A percentile compares a stretch with the other conserved stretches of the same genome.
Evolutionary conservation across 2,113 vertebrate genomes (phyloP).

Genomic region (Lophotis ruficrista): DNA sequence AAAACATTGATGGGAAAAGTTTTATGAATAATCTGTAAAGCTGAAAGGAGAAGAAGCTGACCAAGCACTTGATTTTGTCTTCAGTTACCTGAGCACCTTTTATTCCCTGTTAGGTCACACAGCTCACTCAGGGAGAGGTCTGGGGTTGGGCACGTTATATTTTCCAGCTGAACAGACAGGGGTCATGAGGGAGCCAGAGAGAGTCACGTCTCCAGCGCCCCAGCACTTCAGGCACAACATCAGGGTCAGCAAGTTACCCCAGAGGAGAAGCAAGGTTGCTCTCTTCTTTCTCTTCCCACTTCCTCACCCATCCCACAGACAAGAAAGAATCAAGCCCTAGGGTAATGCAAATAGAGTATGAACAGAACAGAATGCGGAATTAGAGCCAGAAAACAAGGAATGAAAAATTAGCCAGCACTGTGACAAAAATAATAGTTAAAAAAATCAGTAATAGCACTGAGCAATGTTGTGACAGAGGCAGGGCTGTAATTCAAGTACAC

Average conservation of each 20-base stretch:
- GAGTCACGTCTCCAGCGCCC: neutral
- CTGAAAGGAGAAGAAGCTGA: neutral
- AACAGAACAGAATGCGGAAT: neutral
- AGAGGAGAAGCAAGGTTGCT: neutral
- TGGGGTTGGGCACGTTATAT: fast-evolving
- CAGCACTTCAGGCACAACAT: neutral
- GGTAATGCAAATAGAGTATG: neutral
- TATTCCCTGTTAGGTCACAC: fast-evolving
- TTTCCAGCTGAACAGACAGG: neutral
- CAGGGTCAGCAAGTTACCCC: neutral
- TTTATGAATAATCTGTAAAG: neutral
- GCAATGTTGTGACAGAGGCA: neutral
- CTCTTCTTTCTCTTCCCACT: neutral
- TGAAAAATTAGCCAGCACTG: neutral
- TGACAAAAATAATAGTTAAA: neutral
- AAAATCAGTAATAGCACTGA: neutral
- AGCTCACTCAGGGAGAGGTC: neutral
- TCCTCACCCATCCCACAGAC: neutral
- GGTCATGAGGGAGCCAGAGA: neutral
- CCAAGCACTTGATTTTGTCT: neutral
- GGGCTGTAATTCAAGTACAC: neutral
- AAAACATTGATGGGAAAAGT: neutral
- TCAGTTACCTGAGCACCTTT: neutral
- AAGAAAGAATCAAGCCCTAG: neutral
- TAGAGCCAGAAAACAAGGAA: neutral